Base-by-base conservation (phyloP, 2,888 invertebrate species). In the Lissonota sp. region DNA sequence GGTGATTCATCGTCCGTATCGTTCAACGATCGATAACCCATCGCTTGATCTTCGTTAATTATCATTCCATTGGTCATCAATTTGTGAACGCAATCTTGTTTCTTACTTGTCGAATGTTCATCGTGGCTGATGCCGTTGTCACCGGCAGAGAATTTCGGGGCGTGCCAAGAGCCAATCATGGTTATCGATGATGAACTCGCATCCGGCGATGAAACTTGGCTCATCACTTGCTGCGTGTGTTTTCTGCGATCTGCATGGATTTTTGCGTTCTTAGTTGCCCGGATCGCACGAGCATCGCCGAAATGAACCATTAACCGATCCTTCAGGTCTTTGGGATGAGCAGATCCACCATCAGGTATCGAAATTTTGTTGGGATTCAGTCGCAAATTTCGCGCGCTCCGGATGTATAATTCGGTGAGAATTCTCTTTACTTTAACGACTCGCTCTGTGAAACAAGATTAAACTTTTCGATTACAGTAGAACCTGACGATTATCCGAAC, bases 81-180 rank as follows among this genome's bases (percentile, higher is more conserved):
- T 46, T 66, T 4, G 8, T 16, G 26, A 26, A 26, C 39, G 49
- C 14, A 6, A 2, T 2, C 26, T 5, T 12, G 51, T 46, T 39
- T 37, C 4, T 8, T 58, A 26, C 1, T 1, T 46, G 39, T 70
- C 26, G n/a, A 3, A 12, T 55, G 60, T 8, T 39, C 6, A 7
- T 60, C 37, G 4, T 62, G 60, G 3, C 14, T 6, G 6, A 26
- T n/a, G 39, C 14, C 6, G 37, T 44, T 14, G 8, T 8, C 4
- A 37, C 57, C 44, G 7, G 8, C 12, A 42, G 57, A 72, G 10
- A 66, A 26, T 49, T 51, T 14, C 37, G 26, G 26, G 26, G 71
- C 44, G 42, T 53, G 74, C 79, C 78, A 79, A 44, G 79, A 79
- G 12, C 74, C 79, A 66, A 82, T 66, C 62, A 67, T 67, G 7